A percentile compares a stretch with the other conserved stretches of the same genome.
phyloP scores from a whole-genome alignment of 2,888 invertebrate genomes.

The Orthosia cruda region DNA sequence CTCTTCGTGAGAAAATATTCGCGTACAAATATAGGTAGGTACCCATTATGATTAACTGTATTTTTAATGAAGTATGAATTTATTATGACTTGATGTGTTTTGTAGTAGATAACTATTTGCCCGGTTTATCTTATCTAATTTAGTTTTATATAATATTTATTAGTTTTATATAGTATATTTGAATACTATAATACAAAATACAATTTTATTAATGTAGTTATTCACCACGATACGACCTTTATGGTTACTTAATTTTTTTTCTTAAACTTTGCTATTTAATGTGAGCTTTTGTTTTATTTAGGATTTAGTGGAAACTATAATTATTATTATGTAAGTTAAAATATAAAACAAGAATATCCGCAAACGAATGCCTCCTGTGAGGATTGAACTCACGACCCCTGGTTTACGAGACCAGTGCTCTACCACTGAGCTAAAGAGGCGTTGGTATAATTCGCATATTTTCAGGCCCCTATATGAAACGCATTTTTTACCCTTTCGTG shows the following conservation, averaged over 20 bases:
- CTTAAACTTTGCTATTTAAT: too few relatives aligned
- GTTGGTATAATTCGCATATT: slow-evolving; percentile 42
- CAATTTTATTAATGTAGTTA: too few relatives aligned
- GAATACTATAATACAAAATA: too few relatives aligned
- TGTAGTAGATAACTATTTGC: neutral
- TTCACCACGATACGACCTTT: too few relatives aligned
- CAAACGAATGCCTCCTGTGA: slow-evolving; percentile 94
- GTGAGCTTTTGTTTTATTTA: too few relatives aligned
- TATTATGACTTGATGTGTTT: neutral
- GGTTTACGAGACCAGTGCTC: slow-evolving; percentile 98
- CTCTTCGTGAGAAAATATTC: slow-evolving; percentile 12
- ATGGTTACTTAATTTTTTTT: too few relatives aligned
- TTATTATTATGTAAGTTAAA: neutral
- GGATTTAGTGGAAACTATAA: too few relatives aligned
- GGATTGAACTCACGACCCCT: slow-evolving; percentile 98
- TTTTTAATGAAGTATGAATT: neutral
- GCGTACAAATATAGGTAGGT: neutral
- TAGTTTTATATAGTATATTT: too few relatives aligned
- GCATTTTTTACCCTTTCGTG: too few relatives aligned
- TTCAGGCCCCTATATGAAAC: neutral
- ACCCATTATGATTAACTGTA: neutral
- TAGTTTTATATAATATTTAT: too few relatives aligned
- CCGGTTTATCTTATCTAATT: neutral
- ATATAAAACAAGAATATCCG: neutral
- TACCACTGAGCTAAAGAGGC: slow-evolving; percentile 98